Percentiles rank a stretch among this genome's conserved stretches.
phyloP scores from a whole-genome alignment of 2,888 invertebrate species.

The Mimachlamys varia region DNA sequence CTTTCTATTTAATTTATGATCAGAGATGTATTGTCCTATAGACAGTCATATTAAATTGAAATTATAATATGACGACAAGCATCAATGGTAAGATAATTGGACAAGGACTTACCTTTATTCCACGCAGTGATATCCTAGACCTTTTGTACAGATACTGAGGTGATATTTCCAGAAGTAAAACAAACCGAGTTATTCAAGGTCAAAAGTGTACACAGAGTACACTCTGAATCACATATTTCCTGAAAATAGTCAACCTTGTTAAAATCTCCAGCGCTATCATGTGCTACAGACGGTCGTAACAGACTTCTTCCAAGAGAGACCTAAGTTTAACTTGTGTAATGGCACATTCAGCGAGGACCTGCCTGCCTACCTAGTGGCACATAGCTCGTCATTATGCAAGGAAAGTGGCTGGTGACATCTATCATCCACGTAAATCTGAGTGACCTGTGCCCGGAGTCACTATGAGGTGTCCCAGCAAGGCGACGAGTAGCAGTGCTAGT shows the following conservation, averaged over 20 bases:
- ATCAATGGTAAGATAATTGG: background rate
- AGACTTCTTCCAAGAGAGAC: background rate
- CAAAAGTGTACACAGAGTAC: background rate
- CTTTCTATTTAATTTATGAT: too few relatives aligned
- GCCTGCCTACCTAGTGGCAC: background rate
- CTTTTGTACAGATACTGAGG: background rate
- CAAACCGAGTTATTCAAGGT: background rate
- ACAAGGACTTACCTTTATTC: background rate
- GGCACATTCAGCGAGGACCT: background rate
- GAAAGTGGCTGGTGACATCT: background rate
- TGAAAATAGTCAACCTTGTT: background rate
- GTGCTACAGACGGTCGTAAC: background rate
- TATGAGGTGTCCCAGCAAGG: background rate
- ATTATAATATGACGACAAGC: background rate
- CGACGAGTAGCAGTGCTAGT: too few relatives aligned
- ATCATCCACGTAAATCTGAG: background rate
- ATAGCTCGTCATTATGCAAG: conserved; percentile 8
- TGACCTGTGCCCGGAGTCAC: background rate
- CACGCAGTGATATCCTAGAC: background rate
- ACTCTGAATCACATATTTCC: conserved; percentile 5
- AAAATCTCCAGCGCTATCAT: background rate
- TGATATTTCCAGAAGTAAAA: background rate
- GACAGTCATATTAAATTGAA: too few relatives aligned
- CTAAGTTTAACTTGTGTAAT: background rate
- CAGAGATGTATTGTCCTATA: too few relatives aligned